phyloP scores from a whole-genome alignment of 2,113 vertebrate species.

The Plectropomus leopardus region DNA sequence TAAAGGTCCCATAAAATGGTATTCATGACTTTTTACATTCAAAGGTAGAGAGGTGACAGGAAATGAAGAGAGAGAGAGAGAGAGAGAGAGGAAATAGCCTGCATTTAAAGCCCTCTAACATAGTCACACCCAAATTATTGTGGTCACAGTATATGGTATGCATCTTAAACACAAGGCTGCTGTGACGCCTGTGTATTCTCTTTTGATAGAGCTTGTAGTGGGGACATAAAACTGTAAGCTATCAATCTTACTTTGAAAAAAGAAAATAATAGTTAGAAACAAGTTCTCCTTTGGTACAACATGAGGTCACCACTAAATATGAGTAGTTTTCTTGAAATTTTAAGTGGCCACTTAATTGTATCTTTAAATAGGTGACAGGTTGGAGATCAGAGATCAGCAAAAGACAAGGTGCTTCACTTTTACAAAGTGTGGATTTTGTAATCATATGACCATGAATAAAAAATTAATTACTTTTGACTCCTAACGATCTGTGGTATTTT shows the following conservation, averaged over 20 bases:
- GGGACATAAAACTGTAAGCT: neutral
- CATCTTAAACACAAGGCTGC: neutral
- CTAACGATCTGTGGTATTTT: neutral
- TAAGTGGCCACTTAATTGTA: neutral
- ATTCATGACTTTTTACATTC: neutral
- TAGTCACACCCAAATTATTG: no score
- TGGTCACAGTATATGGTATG: neutral
- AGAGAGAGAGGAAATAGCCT: no score
- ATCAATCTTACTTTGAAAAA: neutral
- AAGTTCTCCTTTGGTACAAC: neutral
- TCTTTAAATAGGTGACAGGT: neutral
- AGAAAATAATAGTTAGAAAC: neutral
- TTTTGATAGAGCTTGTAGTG: no score
- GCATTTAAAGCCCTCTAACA: no score
- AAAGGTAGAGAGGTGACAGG: neutral
- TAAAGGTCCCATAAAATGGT: neutral
- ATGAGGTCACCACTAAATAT: neutral
- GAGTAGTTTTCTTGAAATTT: neutral
- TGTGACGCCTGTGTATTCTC: neutral
- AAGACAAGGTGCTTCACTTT: conserved; percentile 45
- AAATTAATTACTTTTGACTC: conserved; percentile 57
- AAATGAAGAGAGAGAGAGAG: no score
- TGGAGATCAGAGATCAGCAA: neutral
- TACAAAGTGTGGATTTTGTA: conserved; percentile 72
- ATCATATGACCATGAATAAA: conserved; percentile 66